Conservation (phyloP, 2,113 vertebrate genomes). For the Saccopteryx bilineata region DNA sequence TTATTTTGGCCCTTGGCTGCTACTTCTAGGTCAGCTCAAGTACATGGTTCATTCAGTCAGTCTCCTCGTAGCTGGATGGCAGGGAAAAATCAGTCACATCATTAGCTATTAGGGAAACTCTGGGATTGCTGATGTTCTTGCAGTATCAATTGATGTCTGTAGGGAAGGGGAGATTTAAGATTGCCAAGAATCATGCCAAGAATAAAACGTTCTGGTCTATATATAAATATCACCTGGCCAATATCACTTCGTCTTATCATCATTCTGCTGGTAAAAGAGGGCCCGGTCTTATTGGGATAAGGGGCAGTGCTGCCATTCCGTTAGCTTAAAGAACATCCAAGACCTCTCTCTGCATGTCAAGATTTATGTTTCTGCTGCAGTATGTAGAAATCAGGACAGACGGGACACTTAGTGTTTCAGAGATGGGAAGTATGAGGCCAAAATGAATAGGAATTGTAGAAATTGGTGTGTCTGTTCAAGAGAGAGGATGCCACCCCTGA, state of each 20-base stretch:
- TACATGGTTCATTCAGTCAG: not conserved
- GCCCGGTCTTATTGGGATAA: not conserved
- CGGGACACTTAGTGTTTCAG: not conserved
- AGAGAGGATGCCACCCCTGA: not conserved
- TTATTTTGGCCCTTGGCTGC: not conserved
- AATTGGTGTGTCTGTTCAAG: not conserved
- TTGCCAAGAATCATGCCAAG: not conserved
- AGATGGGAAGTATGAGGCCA: not conserved
- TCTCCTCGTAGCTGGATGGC: not conserved
- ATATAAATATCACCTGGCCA: not conserved
- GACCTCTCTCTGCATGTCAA: not conserved
- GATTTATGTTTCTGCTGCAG: not conserved
- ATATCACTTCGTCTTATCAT: not conserved
- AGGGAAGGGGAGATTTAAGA: not conserved
- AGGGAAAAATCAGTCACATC: not conserved
- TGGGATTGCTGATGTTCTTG: not conserved
- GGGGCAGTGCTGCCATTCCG: not conserved
- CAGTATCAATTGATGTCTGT: not conserved
- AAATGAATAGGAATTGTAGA: not conserved
- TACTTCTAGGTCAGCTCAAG: conserved; percentile 36
- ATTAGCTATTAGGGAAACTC: not conserved
- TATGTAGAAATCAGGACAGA: not conserved
- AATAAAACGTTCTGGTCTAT: not conserved
- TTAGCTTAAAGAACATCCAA: not conserved
- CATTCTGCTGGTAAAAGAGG: not conserved